A percentile compares a stretch with the other conserved stretches of the same genome.
These are phyloP conservation scores for Tethya wilhelma DNA, from an alignment of 37 sponge, comb jelly and placozoan genomes.

Conservation along the genomic window DNA sequence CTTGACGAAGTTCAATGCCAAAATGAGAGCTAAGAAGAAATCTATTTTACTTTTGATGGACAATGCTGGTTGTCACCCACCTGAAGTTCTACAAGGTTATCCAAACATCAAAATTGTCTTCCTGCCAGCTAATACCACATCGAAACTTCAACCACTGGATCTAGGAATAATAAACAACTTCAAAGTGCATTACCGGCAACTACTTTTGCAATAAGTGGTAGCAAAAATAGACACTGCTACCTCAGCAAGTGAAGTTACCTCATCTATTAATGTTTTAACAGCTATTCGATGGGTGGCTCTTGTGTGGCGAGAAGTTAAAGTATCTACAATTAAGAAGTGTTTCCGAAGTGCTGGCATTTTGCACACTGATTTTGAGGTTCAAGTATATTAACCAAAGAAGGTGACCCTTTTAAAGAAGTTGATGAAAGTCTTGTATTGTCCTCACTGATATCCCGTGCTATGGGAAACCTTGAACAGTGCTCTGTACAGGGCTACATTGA, in stretches of 20 bases:
- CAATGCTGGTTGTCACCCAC: conserved; percentile 24
- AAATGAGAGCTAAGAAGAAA: neutral
- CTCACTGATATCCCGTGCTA: neutral
- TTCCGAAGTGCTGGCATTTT: conserved; percentile 55
- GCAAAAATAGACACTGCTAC: conserved; percentile 46
- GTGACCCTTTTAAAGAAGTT: conserved; percentile 14
- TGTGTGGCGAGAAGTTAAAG: conserved; percentile 59
- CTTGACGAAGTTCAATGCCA: conserved; percentile 7
- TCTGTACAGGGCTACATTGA: neutral
- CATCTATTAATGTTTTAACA: conserved; percentile 62
- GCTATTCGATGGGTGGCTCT: conserved; percentile 62
- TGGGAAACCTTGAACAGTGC: neutral
- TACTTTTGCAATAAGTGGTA: conserved; percentile 14
- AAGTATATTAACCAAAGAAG: neutral
- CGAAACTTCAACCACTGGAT: conserved; percentile 70
- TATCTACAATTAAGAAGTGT: conserved; percentile 59
- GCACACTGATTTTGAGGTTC: neutral
- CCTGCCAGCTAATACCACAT: conserved; percentile 64
- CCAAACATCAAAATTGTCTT: conserved; percentile 45
- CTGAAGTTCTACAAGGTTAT: conserved; percentile 7
- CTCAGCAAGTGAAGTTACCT: conserved; percentile 38
- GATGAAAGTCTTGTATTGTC: neutral
- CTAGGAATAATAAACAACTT: conserved; percentile 43
- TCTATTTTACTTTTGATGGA: conserved; percentile 10
- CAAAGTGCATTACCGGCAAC: conserved; percentile 18